Evolutionary conservation across 2,888 invertebrate species (phyloP), one percentile per base, ranked within the genome.

Genomic region (Trachelus troglodyta): DNA sequence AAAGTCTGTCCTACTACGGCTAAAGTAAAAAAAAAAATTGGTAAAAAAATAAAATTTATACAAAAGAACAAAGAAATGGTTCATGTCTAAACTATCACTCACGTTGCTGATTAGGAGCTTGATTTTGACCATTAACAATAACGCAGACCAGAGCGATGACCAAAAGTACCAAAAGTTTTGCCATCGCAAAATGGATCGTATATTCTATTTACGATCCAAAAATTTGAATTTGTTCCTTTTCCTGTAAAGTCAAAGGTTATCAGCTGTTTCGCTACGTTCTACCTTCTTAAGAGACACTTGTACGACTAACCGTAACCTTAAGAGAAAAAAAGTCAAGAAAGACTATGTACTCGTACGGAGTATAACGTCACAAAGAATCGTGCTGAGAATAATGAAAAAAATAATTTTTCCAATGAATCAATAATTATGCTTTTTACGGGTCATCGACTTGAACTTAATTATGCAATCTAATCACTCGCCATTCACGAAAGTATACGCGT

Each of bases 1-100:
- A 92, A 92, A 33, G 91, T 88, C 79, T 89, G 90, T 79, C 92
- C 91, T 78, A 87, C 84, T 79, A 86, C 83, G 75, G 88, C 91
- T 91, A 80, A n/a, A 71, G 74, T 37, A 34, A 56, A 56, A 56
- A 23, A 71, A 69, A 31, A 1, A 30, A n/a, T n/a, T 69, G 31
- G 1, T 12, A 4, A 71, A 31, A 31, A 33, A 31, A 71, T 23
- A 23, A 23, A 56, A 23, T 56, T 40, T 40, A 56, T 9, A 56
- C 23, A 15, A 9, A 56, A 6, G 23, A 56, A 71, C 71, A 34
- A 33, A 31, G 71, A 71, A 71, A 71, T 71, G 34, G 12, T 71
- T 34, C 4, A 0, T 71, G 31, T 31, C 71, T 23, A 69, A 74
- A 74, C 56, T 34, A 76, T 75, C 81, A 89, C 90, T 89, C 82